Conservation (phyloP, 1,140 invertebrate species). For the Conus ventricosus region DNA sequence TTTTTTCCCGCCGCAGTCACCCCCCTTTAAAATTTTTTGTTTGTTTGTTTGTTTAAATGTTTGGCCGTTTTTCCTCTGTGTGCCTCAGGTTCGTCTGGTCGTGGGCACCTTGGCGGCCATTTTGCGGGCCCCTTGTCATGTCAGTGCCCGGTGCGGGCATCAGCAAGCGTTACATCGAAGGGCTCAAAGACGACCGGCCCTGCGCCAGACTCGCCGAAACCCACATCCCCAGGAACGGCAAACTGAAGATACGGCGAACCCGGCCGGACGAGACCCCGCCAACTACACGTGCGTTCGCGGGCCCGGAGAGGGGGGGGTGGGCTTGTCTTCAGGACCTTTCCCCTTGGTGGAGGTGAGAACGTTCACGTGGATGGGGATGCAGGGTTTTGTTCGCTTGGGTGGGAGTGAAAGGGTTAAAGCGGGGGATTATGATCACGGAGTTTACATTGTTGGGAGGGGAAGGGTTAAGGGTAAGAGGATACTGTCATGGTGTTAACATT, state of each 20-base stretch:
- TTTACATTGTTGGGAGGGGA: too few relatives aligned
- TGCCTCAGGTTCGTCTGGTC: conserved; percentile 45
- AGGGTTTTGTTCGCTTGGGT: too few relatives aligned
- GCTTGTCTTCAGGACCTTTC: conserved; percentile 53
- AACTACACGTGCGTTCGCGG: conserved; percentile 60
- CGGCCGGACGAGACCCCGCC: conserved; percentile 51
- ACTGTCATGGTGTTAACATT: too few relatives aligned
- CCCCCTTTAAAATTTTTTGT: too few relatives aligned
- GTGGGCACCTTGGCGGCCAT: conserved; percentile 56
- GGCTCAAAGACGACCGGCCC: conserved; percentile 53
- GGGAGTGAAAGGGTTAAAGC: too few relatives aligned
- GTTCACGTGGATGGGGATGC: too few relatives aligned
- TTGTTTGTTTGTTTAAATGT: too few relatives aligned
- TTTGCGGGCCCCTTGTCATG: conserved; percentile 55
- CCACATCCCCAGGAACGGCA: conserved; percentile 43
- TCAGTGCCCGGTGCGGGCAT: conserved; percentile 57
- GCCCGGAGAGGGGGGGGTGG: conserved; percentile 40
- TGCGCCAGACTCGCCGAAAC: conserved; percentile 44
- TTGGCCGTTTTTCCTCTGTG: not conserved
- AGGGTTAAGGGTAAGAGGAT: too few relatives aligned
- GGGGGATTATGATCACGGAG: too few relatives aligned
- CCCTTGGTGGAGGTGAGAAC: conserved; percentile 49
- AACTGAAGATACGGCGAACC: conserved; percentile 53
- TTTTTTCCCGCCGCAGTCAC: too few relatives aligned
- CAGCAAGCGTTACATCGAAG: conserved; percentile 46